Evolutionary conservation across 2,113 vertebrate genomes (phyloP), one percentile per base, ranked within the genome.

Genomic region (Ictidomys tridecemlineatus): DNA sequence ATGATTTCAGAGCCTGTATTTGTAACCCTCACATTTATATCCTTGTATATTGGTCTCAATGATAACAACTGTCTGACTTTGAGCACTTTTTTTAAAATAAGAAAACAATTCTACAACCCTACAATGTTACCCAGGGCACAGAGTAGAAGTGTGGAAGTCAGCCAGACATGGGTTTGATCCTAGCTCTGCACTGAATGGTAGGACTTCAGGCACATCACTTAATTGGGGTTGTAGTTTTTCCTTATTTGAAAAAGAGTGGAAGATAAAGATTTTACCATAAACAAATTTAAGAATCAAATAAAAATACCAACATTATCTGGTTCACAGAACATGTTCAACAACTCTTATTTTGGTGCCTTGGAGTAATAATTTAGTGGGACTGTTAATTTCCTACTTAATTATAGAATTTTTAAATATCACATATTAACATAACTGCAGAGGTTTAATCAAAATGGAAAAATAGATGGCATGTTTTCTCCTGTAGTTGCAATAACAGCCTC

Each of bases 211-310:
- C 26, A 93, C 48, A 20, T 65, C 90, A 85, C 4, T 91, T 91
- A 42, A 56, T 4, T 87, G 72, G 93, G 93, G 69, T 77, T 26
- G 73, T 51, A 26, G 61, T n/a, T 82, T 65, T 93, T 96, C 17
- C 30, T 85, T 74, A 45, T 28, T 83, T 78, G 39, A 51, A 85
- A 84, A 96, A 84, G 65, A 90, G 65, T 65, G 53, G 4, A 45
- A 3, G 39, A 63, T 70, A 63, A 85, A 93, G 78, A 74, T 53
- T 95, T 85, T 53, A 78, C 18, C 67, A 77, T 1, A 32, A 30
- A 20, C 4, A 22, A 58, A 30, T n/a, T 72, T 91, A 70, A 82
- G 80, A 85, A 85, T 93, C 74, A 96, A 80, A 58, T 63, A 32
- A 92, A 30, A 90, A 42, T 10, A 34, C 32, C 14, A 76, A 8